Base-by-base conservation (phyloP, 2,797 vertebrate genomes). In the Emydoidea blandingii region DNA sequence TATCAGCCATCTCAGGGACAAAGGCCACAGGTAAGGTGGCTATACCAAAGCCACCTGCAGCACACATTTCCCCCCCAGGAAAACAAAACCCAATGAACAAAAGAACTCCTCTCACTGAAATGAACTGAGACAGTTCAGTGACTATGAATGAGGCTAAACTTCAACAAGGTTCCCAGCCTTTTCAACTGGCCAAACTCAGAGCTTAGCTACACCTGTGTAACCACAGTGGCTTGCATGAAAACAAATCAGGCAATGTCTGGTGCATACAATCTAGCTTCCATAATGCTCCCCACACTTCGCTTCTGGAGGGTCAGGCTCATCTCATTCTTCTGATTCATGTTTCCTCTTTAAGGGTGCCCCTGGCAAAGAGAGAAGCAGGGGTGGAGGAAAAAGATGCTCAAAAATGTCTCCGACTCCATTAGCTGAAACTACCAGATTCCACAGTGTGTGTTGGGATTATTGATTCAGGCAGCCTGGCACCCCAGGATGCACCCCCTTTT, bases 221-320 rank as follows among this genome's bases (percentile, higher is more conserved):
- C 82, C 21, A 4, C 68, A 74, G n/a, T 12, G 23, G 37, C 68
- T 74, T 74, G 68, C 37, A 41, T 74, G 37, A 37, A 74, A 37
- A 41, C 85, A 49, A 87, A 62, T 16, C 96, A 96, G 90, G 79
- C 1, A 0, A 34, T 25, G 2, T 84, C 94, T 92, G 94, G 90
- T n/a, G 87, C 79, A 12, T 74, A 49, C 8, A 29, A 12, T 1
- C 76, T 83, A 89, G 56, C 68, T 88, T 85, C 76, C 89, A 90
- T 68, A 93, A 81, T 89, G 90, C 79, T 92, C 18, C 10, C 12
- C 65, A 59, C 52, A 50, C 31, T 95, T 62, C 62, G 44, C 37
- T 85, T 50, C 76, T 16, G 88, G 78, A 23, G 81, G 83, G 83
- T 88, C 76, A 94, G 68, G 37, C 74, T 93, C 94, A 91, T 95